phyloP scores from a whole-genome alignment of 2,888 invertebrate genomes.

The Scotopteryx bipunctaria region DNA sequence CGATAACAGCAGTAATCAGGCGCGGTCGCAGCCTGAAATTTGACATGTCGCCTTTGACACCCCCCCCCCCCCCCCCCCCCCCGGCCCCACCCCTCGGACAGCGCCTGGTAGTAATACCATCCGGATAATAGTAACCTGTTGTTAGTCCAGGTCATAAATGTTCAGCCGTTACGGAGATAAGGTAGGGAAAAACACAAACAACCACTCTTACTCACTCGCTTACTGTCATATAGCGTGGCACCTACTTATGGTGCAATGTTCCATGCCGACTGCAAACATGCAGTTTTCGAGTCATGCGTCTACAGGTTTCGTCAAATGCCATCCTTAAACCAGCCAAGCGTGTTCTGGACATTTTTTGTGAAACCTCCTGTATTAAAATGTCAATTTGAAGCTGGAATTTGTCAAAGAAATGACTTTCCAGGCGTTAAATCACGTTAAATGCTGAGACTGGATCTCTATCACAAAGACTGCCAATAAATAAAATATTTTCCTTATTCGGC shows the following conservation, averaged over 20 bases:
- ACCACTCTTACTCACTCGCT: too few relatives aligned
- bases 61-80: too few relatives aligned
- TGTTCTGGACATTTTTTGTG: conserved; percentile 10
- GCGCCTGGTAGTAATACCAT: too few relatives aligned
- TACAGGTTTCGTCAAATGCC: not conserved
- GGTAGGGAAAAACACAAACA: too few relatives aligned
- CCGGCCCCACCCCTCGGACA: too few relatives aligned
- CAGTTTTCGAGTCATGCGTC: not conserved
- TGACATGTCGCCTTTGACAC: too few relatives aligned
- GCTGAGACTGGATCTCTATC: conserved; percentile 11
- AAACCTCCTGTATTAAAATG: conserved; percentile 32
- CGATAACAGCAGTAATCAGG: too few relatives aligned
- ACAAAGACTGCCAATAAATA: conserved; percentile 5
- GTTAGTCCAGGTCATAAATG: too few relatives aligned
- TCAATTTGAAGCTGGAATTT: conserved; percentile 33
- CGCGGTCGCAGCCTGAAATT: too few relatives aligned
- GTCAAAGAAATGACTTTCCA: conserved; percentile 34
- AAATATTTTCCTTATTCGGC: conserved; percentile 11
- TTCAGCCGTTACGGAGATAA: too few relatives aligned
- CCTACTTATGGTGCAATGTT: not conserved
- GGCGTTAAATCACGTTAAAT: conserved; percentile 26
- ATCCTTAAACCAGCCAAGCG: not conserved
- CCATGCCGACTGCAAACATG: not conserved
- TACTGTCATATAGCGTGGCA: too few relatives aligned
- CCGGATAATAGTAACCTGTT: too few relatives aligned